These are phyloP conservation scores for Cygnus buccinator DNA, from an alignment of 2,113 vertebrate species.

Conservation along the genomic window DNA sequence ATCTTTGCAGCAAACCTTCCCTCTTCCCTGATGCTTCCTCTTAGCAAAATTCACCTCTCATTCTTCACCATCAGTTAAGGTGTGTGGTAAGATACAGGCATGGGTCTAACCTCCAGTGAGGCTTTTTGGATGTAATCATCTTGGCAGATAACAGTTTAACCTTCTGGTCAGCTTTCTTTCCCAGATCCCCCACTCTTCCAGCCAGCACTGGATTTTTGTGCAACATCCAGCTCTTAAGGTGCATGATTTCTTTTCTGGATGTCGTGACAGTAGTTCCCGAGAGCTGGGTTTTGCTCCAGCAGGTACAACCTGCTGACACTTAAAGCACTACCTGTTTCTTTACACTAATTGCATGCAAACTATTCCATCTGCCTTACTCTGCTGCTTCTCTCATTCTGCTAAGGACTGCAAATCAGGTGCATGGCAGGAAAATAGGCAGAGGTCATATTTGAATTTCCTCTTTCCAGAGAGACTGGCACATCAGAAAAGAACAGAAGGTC, in stretches of 20 bases:
- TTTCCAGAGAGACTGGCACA: fast-evolving
- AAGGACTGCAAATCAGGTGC: neutral
- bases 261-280: neutral
- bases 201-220: neutral
- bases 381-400: neutral
- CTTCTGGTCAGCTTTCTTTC: neutral
- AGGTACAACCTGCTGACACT: neutral
- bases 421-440: neutral
- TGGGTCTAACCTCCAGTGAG: neutral
- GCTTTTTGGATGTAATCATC: neutral
- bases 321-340: neutral
- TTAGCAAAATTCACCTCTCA: neutral
- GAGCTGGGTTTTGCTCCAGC: neutral
- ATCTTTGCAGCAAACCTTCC: neutral
- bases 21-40: neutral
- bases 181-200: neutral
- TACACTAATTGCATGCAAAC: neutral
- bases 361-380: neutral
- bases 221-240: neutral
- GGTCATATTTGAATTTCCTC: neutral
- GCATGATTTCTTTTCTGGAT: neutral
- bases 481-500: neutral
- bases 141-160: neutral
- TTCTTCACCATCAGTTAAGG: neutral
- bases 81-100: neutral